Evolutionary conservation across 2,888 invertebrate genomes (phyloP).

Genomic region (Tenthredo livida): DNA sequence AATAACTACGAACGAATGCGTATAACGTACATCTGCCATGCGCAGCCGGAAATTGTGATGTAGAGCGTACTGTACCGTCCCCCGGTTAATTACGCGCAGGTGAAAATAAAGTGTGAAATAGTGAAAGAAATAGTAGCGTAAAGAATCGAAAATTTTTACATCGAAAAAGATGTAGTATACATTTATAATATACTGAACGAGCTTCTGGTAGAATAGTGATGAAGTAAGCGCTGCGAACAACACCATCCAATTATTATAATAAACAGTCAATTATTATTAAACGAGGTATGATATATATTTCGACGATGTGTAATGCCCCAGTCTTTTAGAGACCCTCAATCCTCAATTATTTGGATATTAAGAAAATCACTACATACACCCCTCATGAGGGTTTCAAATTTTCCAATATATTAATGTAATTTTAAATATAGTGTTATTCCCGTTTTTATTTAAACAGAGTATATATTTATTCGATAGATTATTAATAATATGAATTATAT

Average conservation of each 20-base stretch:
- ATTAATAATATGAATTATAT: not conserved
- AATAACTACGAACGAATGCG: conserved; percentile 12
- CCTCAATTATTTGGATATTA: not conserved
- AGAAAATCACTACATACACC: not conserved
- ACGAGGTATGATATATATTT: not conserved
- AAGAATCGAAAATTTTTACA: not conserved
- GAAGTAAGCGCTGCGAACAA: not conserved
- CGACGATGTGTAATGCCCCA: not conserved
- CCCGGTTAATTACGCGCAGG: conserved; percentile 16
- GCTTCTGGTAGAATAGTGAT: not conserved
- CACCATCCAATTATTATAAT: not conserved
- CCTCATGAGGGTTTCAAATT: not conserved
- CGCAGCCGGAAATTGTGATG: conserved; percentile 30
- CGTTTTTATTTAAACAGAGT: not conserved
- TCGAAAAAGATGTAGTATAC: not conserved
- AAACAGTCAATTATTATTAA: conserved; percentile 3
- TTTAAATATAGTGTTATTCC: not conserved
- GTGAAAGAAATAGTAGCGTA: not conserved
- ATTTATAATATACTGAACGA: not conserved
- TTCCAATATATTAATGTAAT: not conserved
- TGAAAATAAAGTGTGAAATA: conserved; percentile 29
- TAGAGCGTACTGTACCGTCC: conserved; percentile 4
- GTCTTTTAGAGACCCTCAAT: not conserved
- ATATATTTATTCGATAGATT: too few relatives aligned
- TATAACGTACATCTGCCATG: conserved; percentile 21